Percentiles rank a stretch among this genome's conserved stretches.
Evolutionary conservation across 2,797 vertebrate species (phyloP).

Genomic region (Cichlasoma orientale): DNA sequence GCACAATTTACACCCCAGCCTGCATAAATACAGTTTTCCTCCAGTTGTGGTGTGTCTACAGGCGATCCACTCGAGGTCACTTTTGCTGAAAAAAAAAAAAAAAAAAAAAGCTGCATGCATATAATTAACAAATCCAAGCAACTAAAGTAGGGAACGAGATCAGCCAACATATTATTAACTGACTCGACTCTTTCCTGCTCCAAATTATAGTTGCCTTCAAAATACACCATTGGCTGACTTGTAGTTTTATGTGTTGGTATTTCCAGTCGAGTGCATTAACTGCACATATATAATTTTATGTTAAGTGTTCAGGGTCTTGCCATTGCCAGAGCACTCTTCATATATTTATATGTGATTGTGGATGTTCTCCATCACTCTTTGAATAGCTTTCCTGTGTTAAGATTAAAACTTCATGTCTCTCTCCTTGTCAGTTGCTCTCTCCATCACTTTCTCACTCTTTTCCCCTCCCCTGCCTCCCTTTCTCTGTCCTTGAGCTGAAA

Average conservation of each 20-base stretch:
- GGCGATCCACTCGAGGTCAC: background rate
- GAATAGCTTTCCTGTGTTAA: constrained; percentile 32
- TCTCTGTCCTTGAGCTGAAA: constrained; percentile 71
- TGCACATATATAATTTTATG: background rate
- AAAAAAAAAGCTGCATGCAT: too few species aligned
- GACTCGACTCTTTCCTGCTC: background rate
- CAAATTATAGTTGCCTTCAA: background rate
- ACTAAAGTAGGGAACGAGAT: background rate
- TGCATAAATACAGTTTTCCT: too few species aligned
- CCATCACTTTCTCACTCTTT: constrained; percentile 37
- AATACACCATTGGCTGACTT: background rate
- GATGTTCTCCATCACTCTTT: constrained; percentile 36
- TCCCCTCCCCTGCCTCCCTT: constrained; percentile 26
- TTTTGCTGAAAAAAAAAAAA: background rate
- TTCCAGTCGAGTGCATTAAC: background rate
- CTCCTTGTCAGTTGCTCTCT: constrained; percentile 32
- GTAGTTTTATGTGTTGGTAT: background rate
- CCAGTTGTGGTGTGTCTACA: background rate
- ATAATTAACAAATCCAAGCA: background rate
- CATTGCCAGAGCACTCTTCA: background rate
- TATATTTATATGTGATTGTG: constrained; percentile 10
- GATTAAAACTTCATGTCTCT: constrained; percentile 36
- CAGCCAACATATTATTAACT: background rate
- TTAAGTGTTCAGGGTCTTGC: background rate
- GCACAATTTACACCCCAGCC: too few species aligned